Evolutionary conservation across 1,140 invertebrate species (phyloP), one percentile per base, ranked within the genome.

Genomic region (Camponotus pennsylvanicus): DNA sequence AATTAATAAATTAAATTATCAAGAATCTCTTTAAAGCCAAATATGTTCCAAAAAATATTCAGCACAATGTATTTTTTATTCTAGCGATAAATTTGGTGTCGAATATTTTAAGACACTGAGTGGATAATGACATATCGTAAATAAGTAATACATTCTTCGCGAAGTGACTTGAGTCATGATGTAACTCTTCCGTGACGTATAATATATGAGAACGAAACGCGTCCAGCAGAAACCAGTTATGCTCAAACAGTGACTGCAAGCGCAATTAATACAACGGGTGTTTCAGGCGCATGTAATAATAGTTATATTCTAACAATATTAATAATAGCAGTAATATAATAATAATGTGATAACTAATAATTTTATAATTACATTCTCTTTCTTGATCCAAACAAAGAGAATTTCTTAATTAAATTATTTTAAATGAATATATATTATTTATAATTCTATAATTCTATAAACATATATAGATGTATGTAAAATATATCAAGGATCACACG

Each of bases 131-230:
- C 34, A 9, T 9, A 57, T 70, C 37, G 21, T 70, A 34, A 67
- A 27, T 27, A n/a, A 57, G 4, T 21, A 27, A 27, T 27, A 27
- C 27, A 34, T 49, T 21, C 40, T 32, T 70, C 7, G 52, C 27
- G 15, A 67, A 79, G n/a, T 52, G 76, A 79, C 76, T 79, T 79
- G 40, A 49, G 37, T 66, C 7, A n/a, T 52, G 59, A 66, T 32
- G 63, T 52, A 71, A 82, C 59, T 18, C 11, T 57, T 27, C 6
- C 52, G 37, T 82, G 52, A 82, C 78, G 78, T 42, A 8, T 13
- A 5, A n/a, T 70, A 5, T 21, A 67, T n/a, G 21, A 3, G 34
- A 73, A 40, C n/a, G 11, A 15, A 82, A 32, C 32, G 37, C 18
- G 42, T 27, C 13, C 13, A 40, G 9, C n/a, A 57, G 45, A 70